Base-by-base conservation (phyloP, 2,888 invertebrate genomes). In the Pheosia tremula region DNA sequence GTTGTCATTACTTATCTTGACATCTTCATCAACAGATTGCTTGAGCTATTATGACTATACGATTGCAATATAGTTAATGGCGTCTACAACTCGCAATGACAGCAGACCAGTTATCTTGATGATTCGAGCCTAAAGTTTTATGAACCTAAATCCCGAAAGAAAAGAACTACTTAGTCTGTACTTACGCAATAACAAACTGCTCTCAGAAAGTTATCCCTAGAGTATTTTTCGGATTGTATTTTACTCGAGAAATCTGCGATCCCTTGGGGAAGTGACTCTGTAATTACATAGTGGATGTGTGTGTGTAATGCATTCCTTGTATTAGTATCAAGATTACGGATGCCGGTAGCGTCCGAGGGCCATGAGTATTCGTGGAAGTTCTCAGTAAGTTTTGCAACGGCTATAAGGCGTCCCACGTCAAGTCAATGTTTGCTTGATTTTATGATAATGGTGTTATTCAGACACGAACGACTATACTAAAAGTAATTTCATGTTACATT, bases 311-410 rank as follows among this genome's bases (percentile, higher is more conserved):
- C 70, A 78, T 77, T 68, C 74, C 71, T 66, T 75, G 73, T 83
- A 81, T 82, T 81, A 79, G 78, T 81, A 80, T 84, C 82, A 84
- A 83, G 82, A 87, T 87, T 86, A 86, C 72, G 69, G 64, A 87
- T 85, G 82, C 83, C 78, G 78, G 73, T 80, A 64, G 77, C 83
- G 84, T 83, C 74, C 78, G 61, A 80, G 84, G 86, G 83, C 84
- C 84, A 83, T 76, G 74, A 77, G 75, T 77, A 77, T 84, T 85
- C 85, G 77, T 81, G 77, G 84, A 84, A 84, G 77, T 75, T 79
- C 69, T 76, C 60, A 63, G 47, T 74, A 66, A 80, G 78, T 87
- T 87, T 89, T 75, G 81, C 84, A 85, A 87, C 77, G 76, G 78
- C 75, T 76, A 79, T 74, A 61, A 65, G 68, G 62, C 78, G 65